These are phyloP conservation scores for Abrostola triplasia DNA, from an alignment of 2,888 invertebrate genomes.

Conservation along the genomic window DNA sequence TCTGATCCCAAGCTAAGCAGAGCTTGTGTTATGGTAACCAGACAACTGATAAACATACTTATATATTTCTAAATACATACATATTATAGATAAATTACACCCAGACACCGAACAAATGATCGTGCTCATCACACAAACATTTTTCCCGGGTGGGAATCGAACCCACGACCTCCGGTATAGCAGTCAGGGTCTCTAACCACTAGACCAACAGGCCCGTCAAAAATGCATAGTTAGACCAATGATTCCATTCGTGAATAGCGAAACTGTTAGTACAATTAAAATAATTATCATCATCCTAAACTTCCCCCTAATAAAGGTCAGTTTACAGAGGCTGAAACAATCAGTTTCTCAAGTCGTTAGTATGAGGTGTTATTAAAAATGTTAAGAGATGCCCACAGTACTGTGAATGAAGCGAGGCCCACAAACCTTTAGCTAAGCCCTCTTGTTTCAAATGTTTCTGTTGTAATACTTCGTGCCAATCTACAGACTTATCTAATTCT, in stretches of 20 bases:
- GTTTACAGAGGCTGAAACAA: slow-evolving; percentile 7
- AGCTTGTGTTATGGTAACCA: too few relatives aligned
- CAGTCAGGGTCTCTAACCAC: too few relatives aligned
- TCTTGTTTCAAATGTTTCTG: slow-evolving; percentile 74
- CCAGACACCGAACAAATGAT: too few relatives aligned
- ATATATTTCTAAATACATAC: too few relatives aligned
- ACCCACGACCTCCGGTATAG: too few relatives aligned
- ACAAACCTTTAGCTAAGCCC: slow-evolving; percentile 84
- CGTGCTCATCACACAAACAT: too few relatives aligned
- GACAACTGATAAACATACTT: too few relatives aligned
- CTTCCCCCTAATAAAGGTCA: slow-evolving; percentile 2
- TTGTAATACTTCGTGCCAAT: slow-evolving; percentile 82
- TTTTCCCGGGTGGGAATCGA: too few relatives aligned
- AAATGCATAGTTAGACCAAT: neutral
- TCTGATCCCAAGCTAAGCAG: too few relatives aligned
- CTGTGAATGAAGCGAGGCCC: slow-evolving; percentile 71
- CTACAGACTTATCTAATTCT: slow-evolving; percentile 87
- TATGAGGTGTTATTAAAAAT: slow-evolving; percentile 26
- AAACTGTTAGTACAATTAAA: slow-evolving; percentile 13
- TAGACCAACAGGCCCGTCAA: too few relatives aligned
- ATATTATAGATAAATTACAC: too few relatives aligned
- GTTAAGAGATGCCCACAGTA: slow-evolving; percentile 28
- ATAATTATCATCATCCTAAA: slow-evolving; percentile 5
- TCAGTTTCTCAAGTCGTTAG: slow-evolving; percentile 10
- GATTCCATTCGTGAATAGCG: neutral